A percentile compares a stretch with the other conserved stretches of the same genome.
phyloP scores from a whole-genome alignment of 92 coral and sea anemone species.

The Meandrina meandrites region DNA sequence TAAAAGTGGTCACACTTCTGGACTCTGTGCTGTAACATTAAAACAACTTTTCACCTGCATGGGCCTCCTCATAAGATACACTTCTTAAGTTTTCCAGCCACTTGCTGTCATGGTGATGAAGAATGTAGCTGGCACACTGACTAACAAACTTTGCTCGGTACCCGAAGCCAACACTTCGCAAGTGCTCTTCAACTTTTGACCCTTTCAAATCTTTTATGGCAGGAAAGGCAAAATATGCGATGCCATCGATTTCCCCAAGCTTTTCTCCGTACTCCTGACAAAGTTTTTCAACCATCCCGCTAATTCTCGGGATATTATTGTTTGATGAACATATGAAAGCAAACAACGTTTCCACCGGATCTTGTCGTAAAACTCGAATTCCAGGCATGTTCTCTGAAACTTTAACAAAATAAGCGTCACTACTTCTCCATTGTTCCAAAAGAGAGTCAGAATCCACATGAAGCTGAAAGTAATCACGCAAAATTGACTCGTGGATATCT shows the following conservation, averaged over 20 bases:
- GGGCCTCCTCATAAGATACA: conserved; percentile 79
- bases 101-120: conserved; percentile 51
- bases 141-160: conserved; percentile 92
- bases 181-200: conserved; percentile 69
- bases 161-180: conserved; percentile 90
- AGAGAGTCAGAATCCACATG: conserved; percentile 69
- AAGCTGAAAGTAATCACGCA: conserved; percentile 85
- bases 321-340: conserved; percentile 96
- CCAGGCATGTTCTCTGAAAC: conserved; percentile 75
- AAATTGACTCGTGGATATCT: conserved; percentile 51
- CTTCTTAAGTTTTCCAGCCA: conserved; percentile 84
- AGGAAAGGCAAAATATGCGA: conserved; percentile 75
- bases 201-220: conserved; percentile 60
- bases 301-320: conserved; percentile 89
- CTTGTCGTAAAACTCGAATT: conserved; percentile 80
- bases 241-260: conserved; percentile 64
- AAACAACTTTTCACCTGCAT: conserved; percentile 83
- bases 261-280: conserved; percentile 82
- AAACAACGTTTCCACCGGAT: conserved; percentile 92
- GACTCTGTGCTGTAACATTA: no score
- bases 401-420: conserved; percentile 68
- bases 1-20: no score
- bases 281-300: conserved; percentile 81
- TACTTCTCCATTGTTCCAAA: conserved; percentile 71
- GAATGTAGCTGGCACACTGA: conserved; percentile 72